Base-by-base conservation (phyloP, 2,888 invertebrate species). In the Volucella bombylans region DNA sequence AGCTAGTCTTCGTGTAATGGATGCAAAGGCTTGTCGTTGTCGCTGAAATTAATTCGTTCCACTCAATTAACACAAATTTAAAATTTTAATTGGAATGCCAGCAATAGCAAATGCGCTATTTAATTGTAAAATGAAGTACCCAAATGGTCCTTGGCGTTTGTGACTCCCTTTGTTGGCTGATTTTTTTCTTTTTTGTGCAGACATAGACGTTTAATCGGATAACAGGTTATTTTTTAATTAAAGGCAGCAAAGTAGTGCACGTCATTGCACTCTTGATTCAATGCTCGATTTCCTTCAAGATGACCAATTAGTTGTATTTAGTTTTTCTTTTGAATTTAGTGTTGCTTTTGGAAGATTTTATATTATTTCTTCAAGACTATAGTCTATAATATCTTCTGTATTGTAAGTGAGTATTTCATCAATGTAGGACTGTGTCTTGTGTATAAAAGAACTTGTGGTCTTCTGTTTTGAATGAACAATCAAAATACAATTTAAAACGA, bases 31-130 rank as follows among this genome's bases (percentile, higher is more conserved):
- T 78, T 79, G 57, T 73, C 69, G 74, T 74, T 67, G 65, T 61
- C 54, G 79, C 67, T 74, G 38, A 76, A 83, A 83, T 79, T 79
- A 83, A 79, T 80, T 83, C 74, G 79, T 83, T 83, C 83, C 83
- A 74, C 83, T 67, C 74, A 83, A 83, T 83, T 83, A 79, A 79
- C 83, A 83, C 74, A 80, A 83, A 76, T 71, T 76, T 71, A 76
- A 71, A 76, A 67, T 61, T 61, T 74, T 83, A 83, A 83, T 83
- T 79, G 83, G 74, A 55, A 79, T 65, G 62, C 67, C 67, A 59
- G 38, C 47, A 47, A 69, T 61, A 59, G 43, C 41, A 54, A 69
- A 69, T 57, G 55, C 6, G 74, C 69, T 47, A 49, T 67, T 76
- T 71, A 31, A 31, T 31, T 31, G 6, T 31, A 65, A 65, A 71